These are phyloP conservation scores for Trachelus iudaicus DNA, from an alignment of 2,888 invertebrate species.

Conservation along the genomic window DNA sequence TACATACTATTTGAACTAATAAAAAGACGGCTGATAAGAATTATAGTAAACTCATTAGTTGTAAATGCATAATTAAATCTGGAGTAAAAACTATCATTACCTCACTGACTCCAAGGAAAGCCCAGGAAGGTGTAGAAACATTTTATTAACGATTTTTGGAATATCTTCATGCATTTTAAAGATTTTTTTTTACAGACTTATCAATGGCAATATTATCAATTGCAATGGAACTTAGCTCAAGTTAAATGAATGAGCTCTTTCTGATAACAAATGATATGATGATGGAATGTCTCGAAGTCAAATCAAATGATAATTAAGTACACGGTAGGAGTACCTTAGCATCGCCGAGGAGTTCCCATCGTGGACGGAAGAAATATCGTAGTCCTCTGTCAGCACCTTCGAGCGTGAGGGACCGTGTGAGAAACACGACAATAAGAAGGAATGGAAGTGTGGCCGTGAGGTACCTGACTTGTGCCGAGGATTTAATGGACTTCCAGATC, in stretches of 20 bases:
- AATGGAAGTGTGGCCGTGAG: slow-evolving; percentile 95
- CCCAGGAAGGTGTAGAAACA: neutral
- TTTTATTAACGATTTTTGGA: neutral
- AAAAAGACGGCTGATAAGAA: neutral
- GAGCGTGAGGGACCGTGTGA: slow-evolving; percentile 88
- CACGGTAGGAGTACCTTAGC: slow-evolving; percentile 73
- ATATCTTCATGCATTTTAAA: neutral
- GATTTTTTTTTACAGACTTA: neutral
- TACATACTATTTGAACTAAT: neutral
- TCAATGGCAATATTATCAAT: neutral
- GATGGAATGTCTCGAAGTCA: neutral
- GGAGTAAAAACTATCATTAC: neutral
- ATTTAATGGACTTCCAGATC: slow-evolving; percentile 95
- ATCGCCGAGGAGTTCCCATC: slow-evolving; percentile 83
- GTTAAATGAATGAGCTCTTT: neutral
- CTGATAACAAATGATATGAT: neutral
- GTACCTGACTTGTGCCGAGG: slow-evolving; percentile 90
- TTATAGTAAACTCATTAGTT: neutral
- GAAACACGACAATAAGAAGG: slow-evolving; percentile 85
- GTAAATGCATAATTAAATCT: neutral
- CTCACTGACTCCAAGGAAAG: neutral
- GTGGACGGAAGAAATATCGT: slow-evolving; percentile 87
- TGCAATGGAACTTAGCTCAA: neutral
- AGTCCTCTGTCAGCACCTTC: slow-evolving; percentile 89
- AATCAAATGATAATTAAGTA: neutral